These are phyloP conservation scores for Didymodactylos carnosus DNA, from an alignment of 2,888 invertebrate species.

Conservation along the genomic window DNA sequence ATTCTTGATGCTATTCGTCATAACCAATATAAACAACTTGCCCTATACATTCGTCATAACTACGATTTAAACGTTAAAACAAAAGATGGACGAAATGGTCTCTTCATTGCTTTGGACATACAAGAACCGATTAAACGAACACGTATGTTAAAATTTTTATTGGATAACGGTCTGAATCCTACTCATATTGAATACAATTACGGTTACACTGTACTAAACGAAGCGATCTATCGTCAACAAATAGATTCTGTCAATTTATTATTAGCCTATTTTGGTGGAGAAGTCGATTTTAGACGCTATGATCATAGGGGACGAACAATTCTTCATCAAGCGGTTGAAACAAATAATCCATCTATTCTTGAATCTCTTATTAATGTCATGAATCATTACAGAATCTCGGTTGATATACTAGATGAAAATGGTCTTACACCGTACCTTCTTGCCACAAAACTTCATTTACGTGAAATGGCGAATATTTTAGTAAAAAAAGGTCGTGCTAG, in stretches of 20 bases:
- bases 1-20: conserved; percentile 8
- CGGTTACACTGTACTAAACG: neutral
- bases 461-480: neutral
- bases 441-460: conserved; percentile 2
- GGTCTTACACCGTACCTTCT: conserved; percentile 10
- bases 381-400: conserved; percentile 2
- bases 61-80: conserved; percentile 11
- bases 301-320: conserved; percentile 2
- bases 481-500: conserved; percentile 6
- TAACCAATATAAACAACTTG: conserved; percentile 5
- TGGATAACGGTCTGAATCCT: conserved; percentile 1
- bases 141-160: conserved; percentile 8
- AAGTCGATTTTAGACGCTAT: neutral
- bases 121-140: neutral
- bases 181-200: neutral
- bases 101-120: conserved; percentile 5
- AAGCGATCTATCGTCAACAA: neutral
- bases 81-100: conserved; percentile 3
- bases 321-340: conserved; percentile 6
- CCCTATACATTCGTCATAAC: conserved; percentile 8
- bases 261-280: neutral
- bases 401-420: conserved; percentile 9
- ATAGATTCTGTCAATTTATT: neutral
- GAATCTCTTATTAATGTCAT: neutral
- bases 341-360: conserved; percentile 2